phyloP scores from a whole-genome alignment of 2,888 invertebrate genomes.

The Bombylius major region DNA sequence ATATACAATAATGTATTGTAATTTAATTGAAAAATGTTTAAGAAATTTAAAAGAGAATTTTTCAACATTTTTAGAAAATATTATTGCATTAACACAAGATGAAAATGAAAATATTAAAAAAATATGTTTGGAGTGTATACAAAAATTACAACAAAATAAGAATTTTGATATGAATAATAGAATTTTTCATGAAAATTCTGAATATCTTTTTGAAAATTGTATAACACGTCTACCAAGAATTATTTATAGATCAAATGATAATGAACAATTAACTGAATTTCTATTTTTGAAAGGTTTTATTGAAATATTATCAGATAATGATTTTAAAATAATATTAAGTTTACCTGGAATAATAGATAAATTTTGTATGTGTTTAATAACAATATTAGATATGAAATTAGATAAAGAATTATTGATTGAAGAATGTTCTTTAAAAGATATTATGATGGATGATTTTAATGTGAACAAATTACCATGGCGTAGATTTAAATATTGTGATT shows the following conservation, averaged over 20 bases:
- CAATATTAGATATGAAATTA: constrained; percentile 41
- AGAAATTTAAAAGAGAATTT: constrained; percentile 51
- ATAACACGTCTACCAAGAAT: constrained; percentile 50
- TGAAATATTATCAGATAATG: constrained; percentile 42
- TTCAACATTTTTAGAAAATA: constrained; percentile 49
- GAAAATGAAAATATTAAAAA: constrained; percentile 41
- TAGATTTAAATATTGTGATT: constrained; percentile 46
- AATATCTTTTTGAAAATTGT: constrained; percentile 17
- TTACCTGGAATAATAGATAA: constrained; percentile 41
- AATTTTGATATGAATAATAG: constrained; percentile 4
- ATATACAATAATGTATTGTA: constrained; percentile 45
- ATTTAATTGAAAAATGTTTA: constrained; percentile 45
- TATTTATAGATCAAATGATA: constrained; percentile 51
- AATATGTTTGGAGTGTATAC: constrained; percentile 31
- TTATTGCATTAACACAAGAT: constrained; percentile 57
- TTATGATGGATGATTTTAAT: constrained; percentile 32
- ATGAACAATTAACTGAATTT: constrained; percentile 47
- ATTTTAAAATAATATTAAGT: constrained; percentile 44
- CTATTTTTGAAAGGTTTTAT: constrained; percentile 57
- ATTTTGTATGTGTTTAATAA: constrained; percentile 44
- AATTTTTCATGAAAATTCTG: constrained; percentile 10
- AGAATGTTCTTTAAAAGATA: constrained; percentile 32
- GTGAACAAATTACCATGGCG: constrained; percentile 46
- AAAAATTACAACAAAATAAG: constrained; percentile 32
- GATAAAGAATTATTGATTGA: constrained; percentile 40